A percentile compares a stretch with the other conserved stretches of the same genome.
Evolutionary conservation across 1,140 invertebrate genomes (phyloP).

Genomic region (Agraylea sexmaculata): DNA sequence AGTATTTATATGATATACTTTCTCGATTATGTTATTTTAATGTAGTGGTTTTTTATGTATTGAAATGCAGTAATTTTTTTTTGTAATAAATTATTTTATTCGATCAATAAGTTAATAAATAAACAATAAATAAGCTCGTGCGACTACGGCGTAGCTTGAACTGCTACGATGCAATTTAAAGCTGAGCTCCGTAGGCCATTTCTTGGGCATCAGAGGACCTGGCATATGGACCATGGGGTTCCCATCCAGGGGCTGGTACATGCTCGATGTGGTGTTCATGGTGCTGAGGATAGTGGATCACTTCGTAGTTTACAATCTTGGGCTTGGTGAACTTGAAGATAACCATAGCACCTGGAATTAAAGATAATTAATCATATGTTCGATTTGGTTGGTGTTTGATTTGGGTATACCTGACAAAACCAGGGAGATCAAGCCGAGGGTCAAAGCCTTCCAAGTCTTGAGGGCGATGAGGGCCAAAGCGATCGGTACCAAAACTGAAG

Average conservation of each 20-base stretch:
- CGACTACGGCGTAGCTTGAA: too few relatives aligned
- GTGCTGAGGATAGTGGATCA: constrained; percentile 71
- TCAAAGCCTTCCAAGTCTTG: constrained; percentile 79
- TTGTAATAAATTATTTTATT: too few relatives aligned
- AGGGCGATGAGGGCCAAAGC: constrained; percentile 69
- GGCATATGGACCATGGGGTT: constrained; percentile 47
- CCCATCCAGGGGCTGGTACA: constrained; percentile 45
- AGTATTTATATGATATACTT: too few relatives aligned
- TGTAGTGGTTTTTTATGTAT: too few relatives aligned
- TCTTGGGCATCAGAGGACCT: constrained; percentile 45
- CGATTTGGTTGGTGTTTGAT: background rate
- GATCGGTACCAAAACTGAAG: constrained; percentile 65
- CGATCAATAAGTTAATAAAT: too few relatives aligned
- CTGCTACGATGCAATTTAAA: too few relatives aligned
- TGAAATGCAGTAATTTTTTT: too few relatives aligned
- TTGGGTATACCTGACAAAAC: constrained; percentile 47
- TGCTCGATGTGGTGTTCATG: constrained; percentile 52
- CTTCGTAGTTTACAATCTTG: constrained; percentile 71
- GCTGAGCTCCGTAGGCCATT: constrained; percentile 52
- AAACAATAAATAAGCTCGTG: too few relatives aligned
- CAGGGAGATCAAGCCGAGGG: constrained; percentile 68
- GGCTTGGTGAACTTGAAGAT: constrained; percentile 77
- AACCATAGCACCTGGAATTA: constrained; percentile 53
- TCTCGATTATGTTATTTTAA: too few relatives aligned
- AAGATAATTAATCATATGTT: constrained; percentile 20